Percentiles rank a stretch among this genome's conserved stretches.
Conservation (phyloP, 2,113 vertebrate genomes). For the Alligator mississippiensis region DNA sequence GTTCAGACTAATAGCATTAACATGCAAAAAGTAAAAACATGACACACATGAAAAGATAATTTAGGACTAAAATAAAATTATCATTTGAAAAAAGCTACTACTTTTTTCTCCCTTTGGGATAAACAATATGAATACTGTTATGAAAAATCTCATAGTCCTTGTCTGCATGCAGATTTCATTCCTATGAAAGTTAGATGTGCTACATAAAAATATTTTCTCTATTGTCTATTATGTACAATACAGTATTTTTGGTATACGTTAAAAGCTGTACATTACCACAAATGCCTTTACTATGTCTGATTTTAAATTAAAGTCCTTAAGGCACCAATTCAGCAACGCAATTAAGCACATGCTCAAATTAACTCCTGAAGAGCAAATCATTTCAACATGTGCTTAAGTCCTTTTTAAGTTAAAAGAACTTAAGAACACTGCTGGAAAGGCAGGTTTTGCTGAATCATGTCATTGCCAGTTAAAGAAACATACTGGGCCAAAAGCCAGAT, state of each 20-base stretch:
- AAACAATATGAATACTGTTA: accelerated
- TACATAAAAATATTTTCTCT: neutral
- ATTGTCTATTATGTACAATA: accelerated
- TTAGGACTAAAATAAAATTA: neutral
- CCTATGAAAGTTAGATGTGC: neutral
- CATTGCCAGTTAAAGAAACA: neutral
- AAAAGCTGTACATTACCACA: accelerated
- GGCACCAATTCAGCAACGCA: accelerated
- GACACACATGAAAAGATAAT: accelerated
- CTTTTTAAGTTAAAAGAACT: neutral
- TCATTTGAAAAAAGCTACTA: accelerated
- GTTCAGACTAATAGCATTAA: accelerated
- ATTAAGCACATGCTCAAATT: accelerated
- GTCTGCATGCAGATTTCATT: neutral
- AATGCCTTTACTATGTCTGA: neutral
- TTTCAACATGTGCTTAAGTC: neutral
- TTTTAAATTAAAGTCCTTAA: neutral
- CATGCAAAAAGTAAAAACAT: accelerated
- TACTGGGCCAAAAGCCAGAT: neutral
- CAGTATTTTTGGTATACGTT: neutral
- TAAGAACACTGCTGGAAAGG: no score
- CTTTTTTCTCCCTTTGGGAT: neutral
- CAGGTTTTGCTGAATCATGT: neutral
- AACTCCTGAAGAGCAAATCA: neutral
- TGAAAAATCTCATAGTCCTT: neutral